Evolutionary conservation across 2,888 invertebrate genomes (phyloP).

Genomic region (Yponomeuta malinellus): DNA sequence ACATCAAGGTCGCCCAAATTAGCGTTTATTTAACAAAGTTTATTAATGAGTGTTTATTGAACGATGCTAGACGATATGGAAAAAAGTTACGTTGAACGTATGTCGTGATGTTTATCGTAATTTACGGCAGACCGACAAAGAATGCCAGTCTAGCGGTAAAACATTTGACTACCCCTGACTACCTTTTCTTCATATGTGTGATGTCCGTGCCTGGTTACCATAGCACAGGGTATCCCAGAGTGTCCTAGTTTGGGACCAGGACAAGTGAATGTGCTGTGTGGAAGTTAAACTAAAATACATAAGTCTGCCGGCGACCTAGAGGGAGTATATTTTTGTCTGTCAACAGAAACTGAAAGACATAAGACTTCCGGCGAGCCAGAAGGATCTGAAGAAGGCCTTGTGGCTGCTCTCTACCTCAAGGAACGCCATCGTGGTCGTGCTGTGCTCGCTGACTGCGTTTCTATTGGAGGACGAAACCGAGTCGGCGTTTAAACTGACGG

Average conservation of each 20-base stretch:
- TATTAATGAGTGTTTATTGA: too few relatives aligned
- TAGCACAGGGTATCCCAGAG: too few relatives aligned
- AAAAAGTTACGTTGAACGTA: too few relatives aligned
- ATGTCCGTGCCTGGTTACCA: too few relatives aligned
- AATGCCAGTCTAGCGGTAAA: background rate
- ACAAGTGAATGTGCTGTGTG: too few relatives aligned
- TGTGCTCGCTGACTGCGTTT: conserved; percentile 82
- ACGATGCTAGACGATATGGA: too few relatives aligned
- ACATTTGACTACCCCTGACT: background rate
- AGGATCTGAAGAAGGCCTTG: conserved; percentile 72
- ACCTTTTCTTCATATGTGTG: too few relatives aligned
- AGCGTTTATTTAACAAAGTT: too few relatives aligned
- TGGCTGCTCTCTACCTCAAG: conserved; percentile 89
- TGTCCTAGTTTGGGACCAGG: too few relatives aligned
- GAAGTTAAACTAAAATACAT: too few relatives aligned
- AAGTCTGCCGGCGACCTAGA: too few relatives aligned
- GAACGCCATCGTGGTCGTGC: conserved; percentile 88
- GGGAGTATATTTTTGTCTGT: background rate
- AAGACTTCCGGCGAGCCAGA: conserved; percentile 57
- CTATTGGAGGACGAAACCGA: conserved; percentile 63
- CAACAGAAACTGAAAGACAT: conserved; percentile 84
- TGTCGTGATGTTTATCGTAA: background rate
- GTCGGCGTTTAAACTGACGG: conserved; percentile 84
- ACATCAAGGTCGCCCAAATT: too few relatives aligned
- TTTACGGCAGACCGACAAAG: background rate